Evolutionary conservation across 2,888 invertebrate genomes (phyloP), one percentile per base, ranked within the genome.

Genomic region (Erannis defoliaria): DNA sequence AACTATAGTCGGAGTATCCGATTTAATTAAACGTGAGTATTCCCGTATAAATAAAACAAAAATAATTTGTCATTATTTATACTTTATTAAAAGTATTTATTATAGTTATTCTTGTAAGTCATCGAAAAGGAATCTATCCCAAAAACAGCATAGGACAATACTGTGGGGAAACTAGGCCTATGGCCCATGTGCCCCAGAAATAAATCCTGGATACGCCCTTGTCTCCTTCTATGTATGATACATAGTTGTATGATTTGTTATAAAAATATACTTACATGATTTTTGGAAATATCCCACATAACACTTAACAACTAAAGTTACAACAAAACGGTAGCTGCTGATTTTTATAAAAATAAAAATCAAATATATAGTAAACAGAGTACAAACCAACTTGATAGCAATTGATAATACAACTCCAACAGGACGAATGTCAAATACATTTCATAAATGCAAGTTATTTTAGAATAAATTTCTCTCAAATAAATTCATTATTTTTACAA

Each of bases 401-500:
- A 55, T 61, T 59, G 57, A 53, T 46, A 60, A 61, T 57, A 70
- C 63, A 66, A 58, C 49, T 61, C 61, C 54, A 48, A 42, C 57
- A 63, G 64, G 68, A 68, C 68, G 68, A 68, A 42, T 23, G 18
- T 40, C 19, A 38, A 38, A 65, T 68, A 68, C 71, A 68, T 71
- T 71, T 68, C 59, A 62, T 66, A 71, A 71, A 71, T 71, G 71
- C 71, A 64, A 67, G 46, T 65, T 54, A 53, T 51, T 67, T 63
- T 64, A 64, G 59, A 63, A 62, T 65, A 60, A 66, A 46, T 54
- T 60, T 66, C 70, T 67, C 60, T 70, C 55, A 68, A 71, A 68
- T 70, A 65, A 65, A 68, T 67, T 71, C 66, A 64, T 70, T 61
- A 64, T 68, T 70, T 68, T 68, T 67, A 70, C 68, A 70, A 48